Base-by-base conservation (phyloP, 2,888 invertebrate species). In the Bruchidius siliquastri region DNA sequence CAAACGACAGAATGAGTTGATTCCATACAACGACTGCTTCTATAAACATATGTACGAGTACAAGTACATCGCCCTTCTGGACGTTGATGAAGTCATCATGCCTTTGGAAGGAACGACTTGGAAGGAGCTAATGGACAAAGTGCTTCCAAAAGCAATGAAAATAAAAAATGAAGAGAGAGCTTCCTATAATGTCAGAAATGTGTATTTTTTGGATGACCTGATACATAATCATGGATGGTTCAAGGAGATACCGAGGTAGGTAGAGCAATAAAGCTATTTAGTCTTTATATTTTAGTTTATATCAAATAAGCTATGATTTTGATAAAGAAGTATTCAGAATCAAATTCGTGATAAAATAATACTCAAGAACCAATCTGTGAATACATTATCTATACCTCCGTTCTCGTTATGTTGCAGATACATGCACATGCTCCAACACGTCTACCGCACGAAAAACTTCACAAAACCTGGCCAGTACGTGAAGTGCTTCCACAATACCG, bases 11-110 rank as follows among this genome's bases (percentile, higher is more conserved):
- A 96, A 97, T 88, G 98, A 98, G 87, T 90, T 98, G 75, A 95
- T 98, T 81, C 97, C 97, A 18, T 98, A 98, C 89, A 98, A 98
- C 86, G 98, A 98, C 86, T 98, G 98, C 84, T 90, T 98, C 73
- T 97, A 97, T 88, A 93, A 95, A 85, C 94, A 97, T 85, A 91
- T 97, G 88, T 95, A 96, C 85, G 90, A 93, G 78, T 97, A 97
- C 87, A 92, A 94, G 77, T 96, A 95, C 87, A 92, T 97, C 73
- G 95, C 95, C n/a, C 88, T 98, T 75, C 88, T 97, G 72, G 98
- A 98, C 85, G 94, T 96, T 78, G 98, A 98, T 87, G 98, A 98
- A 87, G 94, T 97, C 73, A 96, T 98, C 80, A 96, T 98, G 92
- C 97, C 97, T 8, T 88, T 94, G 79, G 90, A 92, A 80, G 90